Conservation (phyloP, 2,888 invertebrate genomes). For the Ichneumoninae sp. region DNA sequence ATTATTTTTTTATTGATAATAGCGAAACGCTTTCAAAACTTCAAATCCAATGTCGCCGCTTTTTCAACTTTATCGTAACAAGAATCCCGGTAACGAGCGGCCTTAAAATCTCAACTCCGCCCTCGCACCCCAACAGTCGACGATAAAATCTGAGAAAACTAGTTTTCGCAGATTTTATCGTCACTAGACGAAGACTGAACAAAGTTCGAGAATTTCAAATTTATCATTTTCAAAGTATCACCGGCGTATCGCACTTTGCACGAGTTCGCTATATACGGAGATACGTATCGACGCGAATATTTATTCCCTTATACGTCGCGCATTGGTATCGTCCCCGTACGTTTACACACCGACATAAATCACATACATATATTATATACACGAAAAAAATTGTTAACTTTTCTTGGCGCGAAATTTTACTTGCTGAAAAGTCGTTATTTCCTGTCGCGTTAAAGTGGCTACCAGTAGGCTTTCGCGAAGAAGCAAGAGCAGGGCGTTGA, state of each 20-base stretch:
- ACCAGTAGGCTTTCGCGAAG: neutral
- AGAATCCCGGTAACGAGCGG: too few relatives aligned
- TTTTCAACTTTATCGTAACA: too few relatives aligned
- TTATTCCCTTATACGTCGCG: neutral
- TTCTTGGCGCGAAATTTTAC: constrained; percentile 9
- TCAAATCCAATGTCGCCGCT: too few relatives aligned
- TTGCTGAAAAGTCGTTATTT: constrained; percentile 21
- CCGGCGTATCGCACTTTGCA: neutral
- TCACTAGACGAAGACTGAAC: neutral
- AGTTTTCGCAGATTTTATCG: too few relatives aligned
- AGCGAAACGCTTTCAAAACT: too few relatives aligned
- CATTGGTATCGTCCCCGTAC: neutral
- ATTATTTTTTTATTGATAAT: too few relatives aligned
- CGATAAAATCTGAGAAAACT: neutral
- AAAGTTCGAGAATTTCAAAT: neutral
- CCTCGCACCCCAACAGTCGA: neutral
- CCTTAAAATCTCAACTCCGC: neutral
- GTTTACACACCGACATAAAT: too few relatives aligned
- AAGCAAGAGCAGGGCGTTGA: neutral
- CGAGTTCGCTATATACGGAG: neutral
- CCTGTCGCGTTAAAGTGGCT: neutral
- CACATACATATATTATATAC: neutral
- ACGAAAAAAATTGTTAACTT: constrained; percentile 10
- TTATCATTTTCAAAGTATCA: neutral
- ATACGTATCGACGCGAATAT: neutral